Evolutionary conservation across 2,888 invertebrate genomes (phyloP).

Genomic region (Ochropacha duplaris): DNA sequence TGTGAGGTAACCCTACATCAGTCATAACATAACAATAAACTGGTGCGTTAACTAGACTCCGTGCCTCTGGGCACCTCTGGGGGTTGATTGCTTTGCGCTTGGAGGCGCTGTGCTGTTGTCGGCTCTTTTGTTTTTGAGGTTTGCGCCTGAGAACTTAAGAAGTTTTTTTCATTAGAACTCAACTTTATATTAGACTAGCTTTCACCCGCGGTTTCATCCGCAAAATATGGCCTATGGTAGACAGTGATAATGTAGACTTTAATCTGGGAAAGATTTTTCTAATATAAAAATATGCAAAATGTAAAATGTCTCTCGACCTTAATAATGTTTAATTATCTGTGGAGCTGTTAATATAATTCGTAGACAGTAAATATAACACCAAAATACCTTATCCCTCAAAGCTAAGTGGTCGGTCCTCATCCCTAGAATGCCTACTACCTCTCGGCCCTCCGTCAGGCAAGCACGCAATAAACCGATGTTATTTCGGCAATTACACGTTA

Average conservation of each 20-base stretch:
- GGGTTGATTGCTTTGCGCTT: constrained; percentile 3
- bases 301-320: too few relatives aligned
- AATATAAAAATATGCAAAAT: too few relatives aligned
- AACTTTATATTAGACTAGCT: too few relatives aligned
- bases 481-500: constrained; percentile 53
- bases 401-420: constrained; percentile 4
- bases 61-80: background rate
- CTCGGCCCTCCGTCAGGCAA: constrained; percentile 29
- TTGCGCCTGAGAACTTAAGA: too few relatives aligned
- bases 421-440: background rate
- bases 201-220: too few relatives aligned
- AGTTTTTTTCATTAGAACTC: too few relatives aligned
- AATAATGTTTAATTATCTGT: background rate
- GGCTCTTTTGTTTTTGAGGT: background rate
- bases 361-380: too few relatives aligned
- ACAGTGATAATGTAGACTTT: too few relatives aligned
- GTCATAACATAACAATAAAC: constrained; percentile 19
- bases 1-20: constrained; percentile 10
- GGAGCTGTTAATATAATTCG: too few relatives aligned
- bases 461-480: constrained; percentile 53
- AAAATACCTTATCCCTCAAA: background rate
- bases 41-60: constrained; percentile 5
- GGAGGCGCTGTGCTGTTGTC: background rate
- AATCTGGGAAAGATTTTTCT: too few relatives aligned
- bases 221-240: too few relatives aligned